Evolutionary conservation across 1,140 invertebrate genomes (phyloP), one percentile per base, ranked within the genome.

Genomic region (Polypedilum vanderplanki): DNA sequence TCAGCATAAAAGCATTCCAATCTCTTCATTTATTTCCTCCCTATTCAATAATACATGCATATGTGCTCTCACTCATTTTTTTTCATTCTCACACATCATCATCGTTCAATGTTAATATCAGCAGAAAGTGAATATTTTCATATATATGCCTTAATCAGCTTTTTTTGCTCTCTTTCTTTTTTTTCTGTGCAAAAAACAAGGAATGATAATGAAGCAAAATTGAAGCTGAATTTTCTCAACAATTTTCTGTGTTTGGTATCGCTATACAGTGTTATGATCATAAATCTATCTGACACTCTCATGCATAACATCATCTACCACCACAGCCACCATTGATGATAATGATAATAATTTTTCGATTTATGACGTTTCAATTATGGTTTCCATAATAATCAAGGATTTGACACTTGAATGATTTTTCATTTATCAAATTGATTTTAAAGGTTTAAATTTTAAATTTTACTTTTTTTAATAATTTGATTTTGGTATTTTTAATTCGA

Each of bases 191-290:
- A 12, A 57, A 15, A 57, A 57, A 15, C 46, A n/a, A 57, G 46
- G 46, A 57, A 57, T 57, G 46, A 57, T 57, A 57, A 57, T 57
- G 46, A 57, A 57, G 46, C 46, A 57, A 57, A 57, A n/a, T n/a
- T 46, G 41, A 46, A 46, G 41, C 15, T 57, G 46, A 15, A 57
- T 57, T n/a, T 57, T 57, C 46, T 57, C 46, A 12, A 12, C 46
- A 57, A 46, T 46, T 46, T 15, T 1, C 41, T n/a, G n/a, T n/a
- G n/a, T n/a, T 33, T 33, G 24, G 24, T 33, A 5, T 33, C 24
- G 24, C 24, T 33, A 33, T 33, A 15, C 46, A 15, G 24, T 33
- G 24, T 33, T 33, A 57, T 15, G 15, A 57, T 57, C 12, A 57
- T 57, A 57, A 57, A 57, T 57, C 46, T 57, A 57, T 57, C n/a